These are phyloP conservation scores for Sebastes nivosus DNA, from an alignment of 2,797 vertebrate species.

Conservation along the genomic window DNA sequence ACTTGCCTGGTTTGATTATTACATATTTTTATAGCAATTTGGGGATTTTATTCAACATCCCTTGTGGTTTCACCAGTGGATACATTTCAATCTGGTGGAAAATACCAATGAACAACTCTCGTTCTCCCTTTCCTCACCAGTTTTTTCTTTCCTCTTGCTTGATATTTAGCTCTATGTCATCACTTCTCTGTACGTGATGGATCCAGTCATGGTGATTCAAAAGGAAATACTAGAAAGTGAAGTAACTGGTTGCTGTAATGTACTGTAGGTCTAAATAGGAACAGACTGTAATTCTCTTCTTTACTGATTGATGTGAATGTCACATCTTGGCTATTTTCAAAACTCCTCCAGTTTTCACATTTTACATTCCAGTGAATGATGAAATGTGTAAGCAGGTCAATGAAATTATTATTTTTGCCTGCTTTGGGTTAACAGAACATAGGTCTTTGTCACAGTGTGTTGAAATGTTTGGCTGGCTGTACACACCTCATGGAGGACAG, in stretches of 20 bases:
- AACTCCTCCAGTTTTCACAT: neutral
- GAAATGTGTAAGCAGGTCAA: neutral
- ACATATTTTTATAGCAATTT: neutral
- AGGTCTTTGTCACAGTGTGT: neutral
- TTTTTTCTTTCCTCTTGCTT: neutral
- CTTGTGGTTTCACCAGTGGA: neutral
- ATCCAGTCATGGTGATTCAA: neutral
- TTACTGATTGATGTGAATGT: neutral
- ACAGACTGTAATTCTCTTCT: neutral
- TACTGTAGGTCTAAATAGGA: neutral
- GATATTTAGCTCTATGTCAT: neutral
- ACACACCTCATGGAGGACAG: neutral
- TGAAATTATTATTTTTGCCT: neutral
- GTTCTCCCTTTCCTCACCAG: neutral
- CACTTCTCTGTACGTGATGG: neutral
- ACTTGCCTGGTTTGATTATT: neutral
- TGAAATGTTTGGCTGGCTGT: neutral
- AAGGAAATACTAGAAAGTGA: slow-evolving; percentile 3
- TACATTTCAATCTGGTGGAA: slow-evolving; percentile 1
- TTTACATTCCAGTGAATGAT: slow-evolving; percentile 4
- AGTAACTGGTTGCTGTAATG: slow-evolving; percentile 14
- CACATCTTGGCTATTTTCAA: neutral
- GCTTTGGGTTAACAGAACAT: neutral
- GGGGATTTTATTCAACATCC: neutral
- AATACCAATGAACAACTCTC: neutral